These are phyloP conservation scores for Smittia sp. DNA, from an alignment of 2,888 invertebrate species.

Conservation along the genomic window DNA sequence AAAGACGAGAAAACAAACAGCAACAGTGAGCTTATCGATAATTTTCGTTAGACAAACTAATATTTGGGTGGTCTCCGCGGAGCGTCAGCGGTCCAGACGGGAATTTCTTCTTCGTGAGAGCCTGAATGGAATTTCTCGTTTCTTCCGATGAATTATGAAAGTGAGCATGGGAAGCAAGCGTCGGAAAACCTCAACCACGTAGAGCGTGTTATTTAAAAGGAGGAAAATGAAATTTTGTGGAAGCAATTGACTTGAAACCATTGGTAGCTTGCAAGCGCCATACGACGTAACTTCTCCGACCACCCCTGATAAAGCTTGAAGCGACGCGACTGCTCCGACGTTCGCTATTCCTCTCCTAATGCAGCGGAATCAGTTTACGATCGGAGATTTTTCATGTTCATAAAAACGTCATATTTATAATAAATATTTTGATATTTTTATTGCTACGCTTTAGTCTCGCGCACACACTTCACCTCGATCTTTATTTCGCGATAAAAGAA, in stretches of 20 bases:
- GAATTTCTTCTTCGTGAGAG: neutral
- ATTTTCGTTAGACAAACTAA: conserved; percentile 13
- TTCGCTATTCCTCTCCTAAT: neutral
- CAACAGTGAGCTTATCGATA: conserved; percentile 21
- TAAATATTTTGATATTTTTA: conserved; percentile 35
- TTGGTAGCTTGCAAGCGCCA: too few relatives aligned
- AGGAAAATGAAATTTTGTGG: too few relatives aligned
- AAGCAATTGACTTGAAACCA: too few relatives aligned
- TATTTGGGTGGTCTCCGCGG: conserved; percentile 26
- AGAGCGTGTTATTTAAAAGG: too few relatives aligned
- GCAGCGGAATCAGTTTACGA: neutral
- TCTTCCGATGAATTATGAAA: too few relatives aligned
- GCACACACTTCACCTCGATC: neutral
- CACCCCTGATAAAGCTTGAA: too few relatives aligned
- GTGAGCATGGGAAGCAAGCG: too few relatives aligned
- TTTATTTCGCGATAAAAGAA: neutral
- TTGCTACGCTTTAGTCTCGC: neutral
- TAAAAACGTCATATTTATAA: conserved; percentile 35
- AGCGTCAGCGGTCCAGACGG: neutral
- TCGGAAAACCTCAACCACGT: too few relatives aligned
- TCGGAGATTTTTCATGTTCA: neutral
- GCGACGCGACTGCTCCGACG: neutral
- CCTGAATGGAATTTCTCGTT: neutral
- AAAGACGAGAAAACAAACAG: neutral
- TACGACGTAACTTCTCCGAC: too few relatives aligned